Conservation (phyloP, 2,113 vertebrate genomes). For the Sarotherodon lohbergeri region DNA sequence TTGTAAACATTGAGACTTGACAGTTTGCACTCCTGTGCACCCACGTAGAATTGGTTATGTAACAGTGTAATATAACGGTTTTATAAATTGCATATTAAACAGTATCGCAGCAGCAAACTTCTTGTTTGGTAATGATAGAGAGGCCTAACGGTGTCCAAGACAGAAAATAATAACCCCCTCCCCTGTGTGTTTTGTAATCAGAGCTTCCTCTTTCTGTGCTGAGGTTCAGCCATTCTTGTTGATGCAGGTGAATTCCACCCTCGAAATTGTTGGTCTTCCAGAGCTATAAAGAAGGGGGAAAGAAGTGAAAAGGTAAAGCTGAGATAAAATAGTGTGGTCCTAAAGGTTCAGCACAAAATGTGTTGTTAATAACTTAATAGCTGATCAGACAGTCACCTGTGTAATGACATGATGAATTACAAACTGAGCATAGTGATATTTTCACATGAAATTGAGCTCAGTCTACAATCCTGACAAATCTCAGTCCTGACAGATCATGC, state of each 20-base stretch:
- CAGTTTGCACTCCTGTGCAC: background rate
- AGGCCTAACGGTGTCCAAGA: background rate
- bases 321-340: background rate
- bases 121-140: background rate
- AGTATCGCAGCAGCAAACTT: background rate
- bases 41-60: background rate
- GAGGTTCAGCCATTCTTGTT: background rate
- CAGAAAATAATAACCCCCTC: background rate
- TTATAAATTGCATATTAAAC: background rate
- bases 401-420: background rate
- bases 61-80: background rate
- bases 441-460: background rate
- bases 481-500: background rate
- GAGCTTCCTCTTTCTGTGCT: background rate
- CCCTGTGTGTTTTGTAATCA: background rate
- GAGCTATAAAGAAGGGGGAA: background rate
- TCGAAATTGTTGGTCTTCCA: background rate
- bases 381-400: background rate
- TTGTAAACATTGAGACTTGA: background rate
- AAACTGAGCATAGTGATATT: background rate
- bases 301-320: background rate
- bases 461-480: background rate
- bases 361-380: background rate
- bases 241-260: background rate
- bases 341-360: background rate